Evolutionary conservation across 2,888 invertebrate species (phyloP), one percentile per base, ranked within the genome.

Genomic region (Hyppa rectilinea): DNA sequence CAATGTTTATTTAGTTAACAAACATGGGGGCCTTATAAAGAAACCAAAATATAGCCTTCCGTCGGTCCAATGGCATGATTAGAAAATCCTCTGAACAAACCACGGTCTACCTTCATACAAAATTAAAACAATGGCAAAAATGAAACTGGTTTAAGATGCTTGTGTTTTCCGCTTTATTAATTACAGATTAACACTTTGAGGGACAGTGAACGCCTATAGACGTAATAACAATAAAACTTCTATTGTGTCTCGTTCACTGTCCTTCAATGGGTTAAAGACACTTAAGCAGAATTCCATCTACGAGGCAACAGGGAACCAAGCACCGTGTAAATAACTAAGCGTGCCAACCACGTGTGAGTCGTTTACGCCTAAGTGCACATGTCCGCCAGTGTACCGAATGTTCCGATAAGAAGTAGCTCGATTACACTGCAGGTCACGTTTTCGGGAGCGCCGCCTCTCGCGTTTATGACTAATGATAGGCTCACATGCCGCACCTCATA

Each of bases 381-480:
- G 87, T 86, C 88, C 84, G 76, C 80, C 70, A 70, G 76, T 80
- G 78, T 88, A 87, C 85, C 87, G 79, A 78, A 69, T 72, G 82
- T 76, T 47, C 78, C 87, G 89, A 91, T 92, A 93, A 90, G 89
- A 86, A 82, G 71, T 63, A 83, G 70, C 78, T 71, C 81, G 80
- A 89, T 93, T 88, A 79, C 83, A 52, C 85, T 91, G 86, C 95
- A 83, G 89, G 88, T 94, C 95, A 95, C 95, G 95, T 94, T 72
- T 85, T 47, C 70, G 75, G 75, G 77, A 87, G 87, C 87, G 80
- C 88, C 88, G 84, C 87, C 88, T 89, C 89, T 87, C 88, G 85
- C 91, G 91, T 92, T 93, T 94, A 95, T 96, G 95, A 96, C 94
- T 96, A 95, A 96, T 96, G 95, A 95, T 91, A 87, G 92, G 93